These are phyloP conservation scores for Lordiphosa mommai DNA, from an alignment of 1,140 invertebrate genomes.

Conservation along the genomic window DNA sequence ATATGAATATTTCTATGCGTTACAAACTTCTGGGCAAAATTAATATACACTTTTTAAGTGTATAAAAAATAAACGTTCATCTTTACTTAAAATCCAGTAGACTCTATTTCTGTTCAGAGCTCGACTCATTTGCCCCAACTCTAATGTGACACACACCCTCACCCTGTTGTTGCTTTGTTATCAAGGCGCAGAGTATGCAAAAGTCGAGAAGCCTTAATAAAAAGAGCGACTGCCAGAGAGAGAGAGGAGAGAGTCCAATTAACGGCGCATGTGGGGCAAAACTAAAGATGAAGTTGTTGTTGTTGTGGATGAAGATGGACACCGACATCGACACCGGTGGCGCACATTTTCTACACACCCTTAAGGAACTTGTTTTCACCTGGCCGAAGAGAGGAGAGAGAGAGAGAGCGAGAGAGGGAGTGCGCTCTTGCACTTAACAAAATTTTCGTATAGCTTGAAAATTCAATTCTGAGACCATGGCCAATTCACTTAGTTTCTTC, in stretches of 20 bases:
- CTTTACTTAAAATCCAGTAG: too few relatives aligned
- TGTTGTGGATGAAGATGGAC: slow-evolving; percentile 6
- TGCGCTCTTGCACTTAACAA: slow-evolving; percentile 40
- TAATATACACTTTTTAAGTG: too few relatives aligned
- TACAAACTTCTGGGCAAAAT: too few relatives aligned
- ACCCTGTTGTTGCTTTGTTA: too few relatives aligned
- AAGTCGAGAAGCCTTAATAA: not conserved
- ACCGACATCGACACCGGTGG: slow-evolving; percentile 8
- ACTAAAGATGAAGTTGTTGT: slow-evolving; percentile 16
- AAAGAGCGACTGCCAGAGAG: slow-evolving; percentile 17
- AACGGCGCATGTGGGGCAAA: slow-evolving; percentile 69
- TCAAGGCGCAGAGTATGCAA: slow-evolving; percentile 18
- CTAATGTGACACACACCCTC: too few relatives aligned
- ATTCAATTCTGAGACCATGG: slow-evolving; percentile 15
- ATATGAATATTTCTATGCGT: too few relatives aligned
- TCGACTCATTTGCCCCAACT: too few relatives aligned
- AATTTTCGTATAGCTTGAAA: slow-evolving; percentile 36
- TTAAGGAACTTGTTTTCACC: slow-evolving; percentile 66
- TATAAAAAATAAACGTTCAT: too few relatives aligned
- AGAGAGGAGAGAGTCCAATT: slow-evolving; percentile 32
- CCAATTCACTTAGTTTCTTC: too few relatives aligned
- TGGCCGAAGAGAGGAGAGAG: too few relatives aligned
- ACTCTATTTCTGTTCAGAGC: too few relatives aligned
- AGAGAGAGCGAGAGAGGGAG: too few relatives aligned
- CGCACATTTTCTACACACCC: slow-evolving; percentile 36